phyloP scores from a whole-genome alignment of 2,888 invertebrate genomes.

The Deladenus siricidicola region DNA sequence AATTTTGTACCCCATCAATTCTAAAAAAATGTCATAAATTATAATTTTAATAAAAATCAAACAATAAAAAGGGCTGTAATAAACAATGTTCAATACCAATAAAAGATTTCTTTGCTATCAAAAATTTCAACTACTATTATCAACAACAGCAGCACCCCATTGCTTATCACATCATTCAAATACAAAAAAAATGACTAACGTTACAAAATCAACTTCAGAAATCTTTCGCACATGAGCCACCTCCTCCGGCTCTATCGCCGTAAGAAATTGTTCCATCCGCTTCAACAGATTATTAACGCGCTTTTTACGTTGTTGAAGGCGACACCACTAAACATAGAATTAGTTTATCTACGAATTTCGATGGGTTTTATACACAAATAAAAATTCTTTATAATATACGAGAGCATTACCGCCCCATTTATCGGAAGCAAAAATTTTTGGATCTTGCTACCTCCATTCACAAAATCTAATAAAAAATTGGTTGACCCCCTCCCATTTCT shows the following conservation, averaged over 20 bases:
- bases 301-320: slow-evolving; percentile 21
- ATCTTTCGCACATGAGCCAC: slow-evolving; percentile 5
- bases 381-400: too few relatives aligned
- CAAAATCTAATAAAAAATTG: neutral
- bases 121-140: too few relatives aligned
- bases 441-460: neutral
- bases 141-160: too few relatives aligned
- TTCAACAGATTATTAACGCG: slow-evolving; percentile 70
- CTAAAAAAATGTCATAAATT: slow-evolving; percentile 11
- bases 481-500: too few relatives aligned
- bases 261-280: slow-evolving; percentile 83
- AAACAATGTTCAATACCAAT: too few relatives aligned
- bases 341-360: too few relatives aligned
- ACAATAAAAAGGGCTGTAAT: neutral
- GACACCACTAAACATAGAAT: slow-evolving; percentile 22
- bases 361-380: too few relatives aligned
- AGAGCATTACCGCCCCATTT: too few relatives aligned
- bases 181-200: slow-evolving; percentile 2
- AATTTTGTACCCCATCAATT: slow-evolving; percentile 17
- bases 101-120: too few relatives aligned
- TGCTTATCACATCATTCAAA: too few relatives aligned
- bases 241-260: slow-evolving; percentile 55
- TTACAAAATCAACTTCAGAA: slow-evolving; percentile 14
- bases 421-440: too few relatives aligned
- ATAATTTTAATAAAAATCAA: neutral